These are phyloP conservation scores for Yponomeuta plumbellus DNA, from an alignment of 2,888 invertebrate species.

Conservation along the genomic window DNA sequence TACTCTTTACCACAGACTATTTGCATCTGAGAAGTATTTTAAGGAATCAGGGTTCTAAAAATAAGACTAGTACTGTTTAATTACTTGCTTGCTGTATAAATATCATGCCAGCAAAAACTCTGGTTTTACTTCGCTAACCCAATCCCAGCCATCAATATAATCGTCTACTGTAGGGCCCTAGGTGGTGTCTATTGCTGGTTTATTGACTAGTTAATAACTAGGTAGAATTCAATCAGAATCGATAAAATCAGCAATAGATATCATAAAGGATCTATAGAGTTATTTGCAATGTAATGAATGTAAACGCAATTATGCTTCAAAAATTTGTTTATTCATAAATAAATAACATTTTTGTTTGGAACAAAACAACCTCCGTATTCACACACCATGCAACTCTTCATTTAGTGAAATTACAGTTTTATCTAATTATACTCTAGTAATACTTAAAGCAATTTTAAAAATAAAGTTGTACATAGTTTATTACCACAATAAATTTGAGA, in stretches of 20 bases:
- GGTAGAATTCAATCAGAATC: background rate
- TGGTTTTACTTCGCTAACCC: too few relatives aligned
- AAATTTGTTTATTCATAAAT: conserved; percentile 76
- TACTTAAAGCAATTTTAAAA: conserved; percentile 74
- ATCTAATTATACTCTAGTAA: conserved; percentile 73
- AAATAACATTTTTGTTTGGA: conserved; percentile 76
- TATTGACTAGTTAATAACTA: too few relatives aligned
- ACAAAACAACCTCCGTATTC: conserved; percentile 76
- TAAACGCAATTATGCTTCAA: conserved; percentile 49
- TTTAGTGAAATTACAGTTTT: conserved; percentile 69
- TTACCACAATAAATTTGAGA: conserved; percentile 74
- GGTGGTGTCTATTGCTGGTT: too few relatives aligned
- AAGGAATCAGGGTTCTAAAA: too few relatives aligned
- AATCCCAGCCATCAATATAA: too few relatives aligned
- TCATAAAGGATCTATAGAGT: background rate
- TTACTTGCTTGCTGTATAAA: too few relatives aligned
- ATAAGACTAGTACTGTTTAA: too few relatives aligned
- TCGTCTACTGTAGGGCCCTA: too few relatives aligned
- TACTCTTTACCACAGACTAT: too few relatives aligned
- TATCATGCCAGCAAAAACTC: too few relatives aligned
- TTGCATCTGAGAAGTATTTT: too few relatives aligned
- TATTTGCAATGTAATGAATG: background rate
- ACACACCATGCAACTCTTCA: conserved; percentile 70
- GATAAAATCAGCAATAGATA: too few relatives aligned
- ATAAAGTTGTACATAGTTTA: conserved; percentile 71